Base-by-base conservation (phyloP, 2,113 vertebrate genomes). In the human (Homo sapiens) region DNA sequence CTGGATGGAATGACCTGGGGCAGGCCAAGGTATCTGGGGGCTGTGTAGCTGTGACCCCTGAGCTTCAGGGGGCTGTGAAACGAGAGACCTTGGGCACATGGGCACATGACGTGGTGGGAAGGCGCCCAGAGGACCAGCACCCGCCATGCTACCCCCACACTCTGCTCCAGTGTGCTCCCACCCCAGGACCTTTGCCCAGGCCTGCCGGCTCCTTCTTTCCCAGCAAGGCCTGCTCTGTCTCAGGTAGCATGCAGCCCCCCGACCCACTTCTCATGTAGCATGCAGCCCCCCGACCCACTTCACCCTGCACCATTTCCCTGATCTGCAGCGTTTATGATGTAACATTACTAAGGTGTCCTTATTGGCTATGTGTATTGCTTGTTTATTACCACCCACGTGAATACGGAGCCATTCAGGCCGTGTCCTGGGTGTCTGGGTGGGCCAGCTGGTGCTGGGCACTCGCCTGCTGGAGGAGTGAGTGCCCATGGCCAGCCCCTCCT, bases 381-480 rank as follows among this genome's bases (percentile, higher is more conserved):
- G 23, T 68, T 32, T 35, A 1, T 38, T 11, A 68, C 38, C n/a
- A 14, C 35, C 11, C 3, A 0, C 0, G 16, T 35, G 45, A 16
- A 8, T 6, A 6, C 0, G 25, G 72, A 64, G 38, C 89, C n/a
- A 6, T 0, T 32, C 3, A 0, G 32, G 30, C 18, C 0, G 0
- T 40, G 78, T 64, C 32, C 9, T 32, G 9, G 78, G 78, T 3
- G 48, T 30, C 17, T 3, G 43, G 57, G 27, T 27, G 30, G 61
- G 32, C 32, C 8, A 5, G 7, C 83, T 45, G 72, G 25, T 43
- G 18, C 18, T 55, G 18, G 52, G 52, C 6, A 2, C 52, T 55
- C 52, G 6, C 52, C 18, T 55, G 52, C 52, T 20, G 6, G 52
- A 55, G 76, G 61, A 64, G 27, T 64, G 32, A 16, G 5, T 27